phyloP scores from a whole-genome alignment of 2,113 vertebrate species.

The Edolisoma coerulescens region DNA sequence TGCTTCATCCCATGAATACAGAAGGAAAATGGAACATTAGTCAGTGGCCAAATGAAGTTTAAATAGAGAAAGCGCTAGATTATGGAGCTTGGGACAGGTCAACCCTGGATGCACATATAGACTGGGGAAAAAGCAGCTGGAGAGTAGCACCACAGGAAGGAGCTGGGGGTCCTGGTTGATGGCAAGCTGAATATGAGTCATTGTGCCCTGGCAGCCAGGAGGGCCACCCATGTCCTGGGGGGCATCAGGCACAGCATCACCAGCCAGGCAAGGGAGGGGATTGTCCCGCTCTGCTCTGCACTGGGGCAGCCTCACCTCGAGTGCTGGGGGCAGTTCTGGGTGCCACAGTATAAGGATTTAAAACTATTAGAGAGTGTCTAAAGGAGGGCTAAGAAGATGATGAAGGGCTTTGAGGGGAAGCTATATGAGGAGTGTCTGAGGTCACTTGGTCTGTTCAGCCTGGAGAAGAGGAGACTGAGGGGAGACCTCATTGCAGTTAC shows the following conservation, averaged over 20 bases:
- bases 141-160: not conserved
- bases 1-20: not conserved
- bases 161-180: rapidly evolving
- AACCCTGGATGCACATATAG: rapidly evolving
- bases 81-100: too few relatives aligned
- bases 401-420: not conserved
- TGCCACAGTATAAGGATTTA: rapidly evolving
- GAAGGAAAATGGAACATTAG: not conserved
- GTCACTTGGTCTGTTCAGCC: not conserved
- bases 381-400: rapidly evolving
- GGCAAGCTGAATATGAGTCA: rapidly evolving
- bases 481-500: not conserved
- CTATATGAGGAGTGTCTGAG: rapidly evolving
- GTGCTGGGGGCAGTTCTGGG: rapidly evolving
- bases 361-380: not conserved
- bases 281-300: not conserved
- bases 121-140: not conserved
- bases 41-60: not conserved
- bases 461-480: not conserved
- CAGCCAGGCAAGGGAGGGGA: rapidly evolving
- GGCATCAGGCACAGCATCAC: not conserved
- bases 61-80: not conserved
- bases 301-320: rapidly evolving
- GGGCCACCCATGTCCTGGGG: rapidly evolving
- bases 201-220: not conserved